Percentiles rank a stretch among this genome's conserved stretches.
These are phyloP conservation scores for Helicoverpa assulta DNA, from an alignment of 2,888 invertebrate genomes.

Conservation along the genomic window DNA sequence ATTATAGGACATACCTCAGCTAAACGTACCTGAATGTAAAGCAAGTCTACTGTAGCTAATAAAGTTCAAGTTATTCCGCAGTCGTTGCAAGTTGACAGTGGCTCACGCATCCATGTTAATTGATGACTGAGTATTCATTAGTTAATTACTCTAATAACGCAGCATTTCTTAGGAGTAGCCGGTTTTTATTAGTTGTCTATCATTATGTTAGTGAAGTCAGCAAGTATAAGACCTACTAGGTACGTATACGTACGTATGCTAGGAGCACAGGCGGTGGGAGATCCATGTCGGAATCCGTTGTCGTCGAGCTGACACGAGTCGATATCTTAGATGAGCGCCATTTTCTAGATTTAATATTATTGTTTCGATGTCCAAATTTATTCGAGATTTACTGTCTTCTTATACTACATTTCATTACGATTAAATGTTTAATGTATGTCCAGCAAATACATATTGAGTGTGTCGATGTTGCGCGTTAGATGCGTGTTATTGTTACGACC, in stretches of 20 bases:
- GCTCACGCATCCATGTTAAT: constrained; percentile 20
- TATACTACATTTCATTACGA: constrained; percentile 71
- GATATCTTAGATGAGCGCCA: constrained; percentile 56
- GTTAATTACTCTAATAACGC: constrained; percentile 12
- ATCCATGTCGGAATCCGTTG: constrained; percentile 47
- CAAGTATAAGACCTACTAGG: neutral
- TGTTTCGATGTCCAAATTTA: constrained; percentile 83
- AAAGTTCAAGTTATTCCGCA: constrained; percentile 15
- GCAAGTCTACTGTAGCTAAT: constrained; percentile 30
- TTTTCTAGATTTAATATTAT: constrained; percentile 64
- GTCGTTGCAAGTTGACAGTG: constrained; percentile 10
- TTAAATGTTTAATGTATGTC: constrained; percentile 76
- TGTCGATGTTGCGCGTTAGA: constrained; percentile 70
- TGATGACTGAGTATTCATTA: constrained; percentile 9
- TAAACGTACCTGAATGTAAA: constrained; percentile 54
- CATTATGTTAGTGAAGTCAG: constrained; percentile 8
- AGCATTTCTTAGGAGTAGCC: constrained; percentile 20
- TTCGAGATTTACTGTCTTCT: constrained; percentile 81
- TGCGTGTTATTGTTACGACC: constrained; percentile 61
- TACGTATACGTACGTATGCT: neutral
- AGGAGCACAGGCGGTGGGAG: constrained; percentile 8
- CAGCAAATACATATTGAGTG: constrained; percentile 68
- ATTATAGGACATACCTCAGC: constrained; percentile 35
- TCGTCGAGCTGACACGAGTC: constrained; percentile 54
- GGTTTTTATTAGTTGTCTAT: constrained; percentile 4